A percentile compares a stretch with the other conserved stretches of the same genome.
Evolutionary conservation across 2,888 invertebrate species (phyloP).

Genomic region (Pseudococcus jackbeardsleyi): DNA sequence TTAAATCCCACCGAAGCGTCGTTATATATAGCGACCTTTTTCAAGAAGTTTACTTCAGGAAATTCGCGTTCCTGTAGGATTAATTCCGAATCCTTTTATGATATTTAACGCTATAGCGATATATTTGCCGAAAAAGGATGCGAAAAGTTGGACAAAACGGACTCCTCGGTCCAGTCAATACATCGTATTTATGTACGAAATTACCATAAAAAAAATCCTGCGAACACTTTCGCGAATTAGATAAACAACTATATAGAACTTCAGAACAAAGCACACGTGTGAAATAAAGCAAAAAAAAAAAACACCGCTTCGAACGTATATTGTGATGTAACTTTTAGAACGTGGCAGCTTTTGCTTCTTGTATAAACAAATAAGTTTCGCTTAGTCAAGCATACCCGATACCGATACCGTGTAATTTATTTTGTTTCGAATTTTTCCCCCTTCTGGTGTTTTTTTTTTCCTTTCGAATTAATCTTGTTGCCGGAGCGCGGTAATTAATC

Average conservation of each 20-base stretch:
- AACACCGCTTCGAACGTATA: not conserved
- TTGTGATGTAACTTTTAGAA: conserved; percentile 15
- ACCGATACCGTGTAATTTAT: conserved; percentile 38
- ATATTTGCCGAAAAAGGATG: not conserved
- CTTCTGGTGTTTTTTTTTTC: not conserved
- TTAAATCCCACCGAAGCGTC: conserved; percentile 51
- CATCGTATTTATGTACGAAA: no score
- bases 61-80: conserved; percentile 36
- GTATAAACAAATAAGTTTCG: conserved; percentile 49
- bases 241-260: no score
- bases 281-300: not conserved
- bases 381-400: conserved; percentile 27
- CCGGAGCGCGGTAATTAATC: conserved; percentile 45
- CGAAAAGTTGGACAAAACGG: conserved; percentile 1
- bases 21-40: not conserved
- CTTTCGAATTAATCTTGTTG: conserved; percentile 47
- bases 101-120: conserved; percentile 30
- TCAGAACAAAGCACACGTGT: not conserved
- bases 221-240: no score
- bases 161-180: not conserved
- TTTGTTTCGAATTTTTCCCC: conserved; percentile 20
- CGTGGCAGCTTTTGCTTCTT: conserved; percentile 12
- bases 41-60: conserved; percentile 49
- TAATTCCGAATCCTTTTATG: conserved; percentile 48
- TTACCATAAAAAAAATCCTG: no score